Evolutionary conservation across 1,140 invertebrate species (phyloP).

Genomic region (Zophobas atratus): DNA sequence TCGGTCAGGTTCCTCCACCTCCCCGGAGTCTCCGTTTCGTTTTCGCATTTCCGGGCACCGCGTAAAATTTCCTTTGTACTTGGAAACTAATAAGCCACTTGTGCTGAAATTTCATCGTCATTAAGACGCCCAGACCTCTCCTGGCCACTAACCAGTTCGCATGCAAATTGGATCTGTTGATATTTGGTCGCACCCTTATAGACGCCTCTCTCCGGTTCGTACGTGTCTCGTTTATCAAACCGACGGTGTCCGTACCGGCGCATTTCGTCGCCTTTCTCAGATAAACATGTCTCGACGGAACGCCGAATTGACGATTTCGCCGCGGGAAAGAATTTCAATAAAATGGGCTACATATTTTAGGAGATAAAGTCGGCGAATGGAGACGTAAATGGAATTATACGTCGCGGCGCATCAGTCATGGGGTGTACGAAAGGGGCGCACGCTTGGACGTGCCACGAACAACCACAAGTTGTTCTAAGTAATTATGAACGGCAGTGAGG

Average conservation of each 20-base stretch:
- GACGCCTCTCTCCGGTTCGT: not conserved
- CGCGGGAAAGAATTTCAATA: not conserved
- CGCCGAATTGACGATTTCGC: not conserved
- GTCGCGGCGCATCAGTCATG: too few relatives aligned
- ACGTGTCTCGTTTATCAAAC: constrained; percentile 1
- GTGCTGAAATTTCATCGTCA: not conserved
- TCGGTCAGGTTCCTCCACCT: too few relatives aligned
- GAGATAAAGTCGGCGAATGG: not conserved
- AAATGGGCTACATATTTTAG: not conserved
- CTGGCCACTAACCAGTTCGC: not conserved
- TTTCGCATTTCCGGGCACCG: too few relatives aligned
- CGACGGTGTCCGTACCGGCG: too few relatives aligned
- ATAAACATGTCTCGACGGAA: not conserved
- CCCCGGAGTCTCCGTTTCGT: too few relatives aligned
- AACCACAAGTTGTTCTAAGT: too few relatives aligned
- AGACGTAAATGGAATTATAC: not conserved
- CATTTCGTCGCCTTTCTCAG: not conserved
- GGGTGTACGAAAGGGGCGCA: too few relatives aligned
- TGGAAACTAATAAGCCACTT: not conserved
- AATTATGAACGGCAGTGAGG: too few relatives aligned
- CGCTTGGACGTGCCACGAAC: too few relatives aligned
- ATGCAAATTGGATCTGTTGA: constrained; percentile 2
- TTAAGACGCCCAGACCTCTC: not conserved
- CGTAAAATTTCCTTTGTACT: too few relatives aligned
- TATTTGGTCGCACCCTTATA: not conserved